These are phyloP conservation scores for Leptinotarsa peninsularis DNA, from an alignment of 2,888 invertebrate genomes.

Conservation along the genomic window DNA sequence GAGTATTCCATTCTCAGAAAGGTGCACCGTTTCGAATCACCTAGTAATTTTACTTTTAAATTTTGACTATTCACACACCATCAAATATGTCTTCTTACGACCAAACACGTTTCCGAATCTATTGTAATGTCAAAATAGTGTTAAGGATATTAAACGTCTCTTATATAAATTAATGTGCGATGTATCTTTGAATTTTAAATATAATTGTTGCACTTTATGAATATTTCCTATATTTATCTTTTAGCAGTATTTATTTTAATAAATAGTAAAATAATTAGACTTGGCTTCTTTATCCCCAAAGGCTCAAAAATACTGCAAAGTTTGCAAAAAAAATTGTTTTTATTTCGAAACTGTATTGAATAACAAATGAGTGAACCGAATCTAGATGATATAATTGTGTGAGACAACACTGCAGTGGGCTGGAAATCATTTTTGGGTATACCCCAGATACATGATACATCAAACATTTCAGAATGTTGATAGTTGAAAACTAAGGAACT, in stretches of 20 bases:
- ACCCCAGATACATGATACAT: too few relatives aligned
- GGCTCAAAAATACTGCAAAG: too few relatives aligned
- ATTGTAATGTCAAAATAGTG: slow-evolving; percentile 42
- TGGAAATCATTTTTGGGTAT: too few relatives aligned
- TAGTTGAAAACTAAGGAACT: too few relatives aligned
- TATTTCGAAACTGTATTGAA: too few relatives aligned
- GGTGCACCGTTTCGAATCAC: slow-evolving; percentile 42
- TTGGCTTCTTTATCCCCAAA: slow-evolving; percentile 4
- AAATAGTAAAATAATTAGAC: slow-evolving; percentile 39
- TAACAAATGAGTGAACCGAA: too few relatives aligned
- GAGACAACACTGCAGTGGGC: too few relatives aligned
- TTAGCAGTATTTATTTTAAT: slow-evolving; percentile 45
- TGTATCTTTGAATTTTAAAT: slow-evolving; percentile 44
- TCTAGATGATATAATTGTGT: too few relatives aligned
- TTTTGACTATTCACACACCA: slow-evolving; percentile 36
- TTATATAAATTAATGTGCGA: slow-evolving; percentile 42
- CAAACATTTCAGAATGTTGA: too few relatives aligned
- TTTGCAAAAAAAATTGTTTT: too few relatives aligned
- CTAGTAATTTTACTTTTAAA: slow-evolving; percentile 33
- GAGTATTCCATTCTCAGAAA: slow-evolving; percentile 41
- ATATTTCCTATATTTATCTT: slow-evolving; percentile 45
- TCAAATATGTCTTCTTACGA: slow-evolving; percentile 41
- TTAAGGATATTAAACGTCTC: slow-evolving; percentile 43
- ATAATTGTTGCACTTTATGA: slow-evolving; percentile 44
- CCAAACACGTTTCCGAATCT: slow-evolving; percentile 40